phyloP scores from a whole-genome alignment of 2,888 invertebrate species.

The Yponomeuta malinellus region DNA sequence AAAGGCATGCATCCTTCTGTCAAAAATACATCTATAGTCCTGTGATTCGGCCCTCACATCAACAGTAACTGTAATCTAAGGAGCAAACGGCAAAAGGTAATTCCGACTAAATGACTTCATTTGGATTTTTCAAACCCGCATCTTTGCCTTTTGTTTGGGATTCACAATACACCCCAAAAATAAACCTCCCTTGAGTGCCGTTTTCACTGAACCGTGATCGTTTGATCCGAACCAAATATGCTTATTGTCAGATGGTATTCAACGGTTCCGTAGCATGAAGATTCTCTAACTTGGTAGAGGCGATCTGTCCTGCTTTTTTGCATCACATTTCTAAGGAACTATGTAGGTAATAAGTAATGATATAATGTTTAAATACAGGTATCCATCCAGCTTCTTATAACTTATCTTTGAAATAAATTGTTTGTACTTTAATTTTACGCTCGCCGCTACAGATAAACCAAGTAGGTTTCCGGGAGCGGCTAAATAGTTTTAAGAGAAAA shows the following conservation, averaged over 20 bases:
- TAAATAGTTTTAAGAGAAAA: no score
- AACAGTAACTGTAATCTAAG: neutral
- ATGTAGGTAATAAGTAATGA: no score
- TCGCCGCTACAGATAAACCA: no score
- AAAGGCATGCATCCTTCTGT: neutral
- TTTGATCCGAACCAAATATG: neutral
- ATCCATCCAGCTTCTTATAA: no score
- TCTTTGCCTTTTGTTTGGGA: neutral
- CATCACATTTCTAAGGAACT: no score
- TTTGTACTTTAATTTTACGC: no score
- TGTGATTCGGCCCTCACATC: neutral
- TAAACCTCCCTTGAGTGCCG: neutral
- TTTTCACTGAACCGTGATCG: neutral
- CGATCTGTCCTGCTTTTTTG: no score
- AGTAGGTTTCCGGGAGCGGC: no score
- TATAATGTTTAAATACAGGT: no score
- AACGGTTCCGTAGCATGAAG: neutral
- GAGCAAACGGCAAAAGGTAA: conserved; percentile 1
- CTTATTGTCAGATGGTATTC: neutral
- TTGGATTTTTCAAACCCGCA: neutral
- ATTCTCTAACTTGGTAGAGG: no score
- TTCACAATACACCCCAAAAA: neutral
- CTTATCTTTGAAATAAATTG: no score
- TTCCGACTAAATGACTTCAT: neutral
- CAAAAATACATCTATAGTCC: neutral